These are phyloP conservation scores for Nannospalax galili DNA, from an alignment of 2,113 vertebrate genomes.

Conservation along the genomic window DNA sequence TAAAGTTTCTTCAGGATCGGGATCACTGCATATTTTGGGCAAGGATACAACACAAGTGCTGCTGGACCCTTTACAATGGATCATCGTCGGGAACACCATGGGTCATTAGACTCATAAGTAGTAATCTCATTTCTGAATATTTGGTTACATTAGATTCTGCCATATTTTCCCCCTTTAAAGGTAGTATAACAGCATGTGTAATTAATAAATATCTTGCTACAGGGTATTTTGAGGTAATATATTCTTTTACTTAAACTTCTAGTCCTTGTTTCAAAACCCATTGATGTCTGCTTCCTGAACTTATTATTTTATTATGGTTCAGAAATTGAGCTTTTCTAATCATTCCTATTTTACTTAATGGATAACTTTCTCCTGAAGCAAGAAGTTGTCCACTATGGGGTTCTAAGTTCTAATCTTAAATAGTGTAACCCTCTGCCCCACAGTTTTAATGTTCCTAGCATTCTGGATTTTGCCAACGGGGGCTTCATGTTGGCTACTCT, in stretches of 20 bases:
- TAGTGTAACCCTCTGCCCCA: not conserved
- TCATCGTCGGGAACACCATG: no score
- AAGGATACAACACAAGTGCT: not conserved
- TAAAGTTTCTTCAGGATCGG: not conserved
- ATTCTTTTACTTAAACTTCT: no score
- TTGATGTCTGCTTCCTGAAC: not conserved
- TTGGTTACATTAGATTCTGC: not conserved
- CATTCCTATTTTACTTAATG: not conserved
- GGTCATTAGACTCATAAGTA: not conserved
- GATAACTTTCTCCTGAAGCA: not conserved
- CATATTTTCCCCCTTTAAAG: not conserved
- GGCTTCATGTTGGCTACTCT: not conserved
- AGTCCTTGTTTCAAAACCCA: not conserved
- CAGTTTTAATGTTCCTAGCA: not conserved
- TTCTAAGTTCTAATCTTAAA: not conserved
- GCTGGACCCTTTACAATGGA: not conserved
- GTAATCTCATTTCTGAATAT: not conserved
- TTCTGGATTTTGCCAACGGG: not conserved
- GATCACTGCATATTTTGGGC: not conserved
- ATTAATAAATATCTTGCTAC: not conserved
- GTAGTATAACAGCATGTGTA: not conserved
- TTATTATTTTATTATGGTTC: not conserved
- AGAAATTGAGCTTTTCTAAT: constrained; percentile 13
- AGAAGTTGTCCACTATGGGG: not conserved
- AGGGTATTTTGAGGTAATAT: not conserved